These are phyloP conservation scores for Harpalus rufipes DNA, from an alignment of 2,888 invertebrate species.

Conservation along the genomic window DNA sequence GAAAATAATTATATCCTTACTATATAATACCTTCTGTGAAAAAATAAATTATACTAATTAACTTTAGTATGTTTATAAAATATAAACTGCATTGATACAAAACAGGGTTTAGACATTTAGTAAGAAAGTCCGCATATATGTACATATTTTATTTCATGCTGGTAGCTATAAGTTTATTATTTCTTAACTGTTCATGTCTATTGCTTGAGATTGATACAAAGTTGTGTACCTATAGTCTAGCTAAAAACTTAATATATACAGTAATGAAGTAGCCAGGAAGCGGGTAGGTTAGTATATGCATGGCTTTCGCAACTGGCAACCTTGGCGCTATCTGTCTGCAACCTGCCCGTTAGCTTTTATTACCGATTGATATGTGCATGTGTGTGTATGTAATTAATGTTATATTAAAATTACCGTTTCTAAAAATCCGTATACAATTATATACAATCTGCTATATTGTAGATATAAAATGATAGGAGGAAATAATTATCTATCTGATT, in stretches of 20 bases:
- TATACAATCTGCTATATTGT: conserved; percentile 22
- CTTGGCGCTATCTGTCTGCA: conserved; percentile 14
- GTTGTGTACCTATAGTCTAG: neutral
- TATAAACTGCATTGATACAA: neutral
- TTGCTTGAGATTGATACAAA: conserved; percentile 24
- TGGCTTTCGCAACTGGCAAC: neutral
- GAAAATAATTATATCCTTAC: too few relatives aligned
- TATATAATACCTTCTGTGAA: too few relatives aligned
- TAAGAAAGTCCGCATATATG: neutral
- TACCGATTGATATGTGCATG: conserved; percentile 21
- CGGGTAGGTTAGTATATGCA: neutral
- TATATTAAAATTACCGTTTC: conserved; percentile 47
- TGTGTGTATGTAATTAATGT: conserved; percentile 25
- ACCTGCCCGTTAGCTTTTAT: conserved; percentile 35
- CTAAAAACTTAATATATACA: conserved; percentile 11
- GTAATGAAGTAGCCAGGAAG: conserved; percentile 17
- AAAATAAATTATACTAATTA: neutral
- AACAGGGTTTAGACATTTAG: neutral
- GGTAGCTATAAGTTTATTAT: conserved; percentile 5
- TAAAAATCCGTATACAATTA: neutral
- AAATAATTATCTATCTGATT: too few relatives aligned
- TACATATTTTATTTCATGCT: neutral
- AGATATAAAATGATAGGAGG: neutral
- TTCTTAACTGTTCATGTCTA: neutral
- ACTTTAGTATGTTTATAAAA: neutral